Evolutionary conservation across 2,797 vertebrate species (phyloP).

Genomic region (Cossypha heuglini): DNA sequence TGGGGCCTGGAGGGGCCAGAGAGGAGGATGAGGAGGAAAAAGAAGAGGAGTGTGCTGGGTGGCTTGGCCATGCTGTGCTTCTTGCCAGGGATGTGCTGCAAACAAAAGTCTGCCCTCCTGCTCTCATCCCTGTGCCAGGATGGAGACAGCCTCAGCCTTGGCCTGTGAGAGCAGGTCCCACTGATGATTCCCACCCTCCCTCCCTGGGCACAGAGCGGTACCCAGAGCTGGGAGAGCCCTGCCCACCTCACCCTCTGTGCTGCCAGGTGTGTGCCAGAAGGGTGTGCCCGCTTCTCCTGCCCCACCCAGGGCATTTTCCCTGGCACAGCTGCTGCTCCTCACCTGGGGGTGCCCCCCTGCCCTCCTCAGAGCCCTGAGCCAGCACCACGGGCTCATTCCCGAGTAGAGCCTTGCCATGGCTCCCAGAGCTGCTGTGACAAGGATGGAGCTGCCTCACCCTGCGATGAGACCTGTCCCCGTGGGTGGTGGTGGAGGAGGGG

Average conservation of each 20-base stretch:
- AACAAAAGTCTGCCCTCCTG: neutral
- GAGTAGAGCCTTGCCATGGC: neutral
- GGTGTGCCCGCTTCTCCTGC: neutral
- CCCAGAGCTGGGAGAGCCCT: fast-evolving
- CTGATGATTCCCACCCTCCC: neutral
- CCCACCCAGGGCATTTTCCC: neutral
- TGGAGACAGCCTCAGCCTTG: neutral
- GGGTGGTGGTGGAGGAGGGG: neutral
- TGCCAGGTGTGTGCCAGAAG: neutral
- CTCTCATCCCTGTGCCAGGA: neutral
- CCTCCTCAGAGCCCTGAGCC: neutral
- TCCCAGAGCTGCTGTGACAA: fast-evolving
- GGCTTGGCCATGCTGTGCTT: neutral
- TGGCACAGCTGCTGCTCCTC: neutral
- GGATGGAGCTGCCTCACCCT: fast-evolving
- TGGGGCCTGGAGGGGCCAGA: too few species aligned
- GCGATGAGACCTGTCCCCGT: fast-evolving
- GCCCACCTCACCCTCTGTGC: fast-evolving
- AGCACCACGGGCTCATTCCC: fast-evolving
- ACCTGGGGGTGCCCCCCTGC: neutral
- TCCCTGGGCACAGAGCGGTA: fast-evolving
- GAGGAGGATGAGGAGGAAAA: neutral
- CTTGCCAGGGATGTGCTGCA: neutral
- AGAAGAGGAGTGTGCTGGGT: neutral
- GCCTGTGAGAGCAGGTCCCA: neutral